A percentile compares a stretch with the other conserved stretches of the same genome.
Evolutionary conservation across 1,140 invertebrate genomes (phyloP).

Genomic region (Drosophila saltans): DNA sequence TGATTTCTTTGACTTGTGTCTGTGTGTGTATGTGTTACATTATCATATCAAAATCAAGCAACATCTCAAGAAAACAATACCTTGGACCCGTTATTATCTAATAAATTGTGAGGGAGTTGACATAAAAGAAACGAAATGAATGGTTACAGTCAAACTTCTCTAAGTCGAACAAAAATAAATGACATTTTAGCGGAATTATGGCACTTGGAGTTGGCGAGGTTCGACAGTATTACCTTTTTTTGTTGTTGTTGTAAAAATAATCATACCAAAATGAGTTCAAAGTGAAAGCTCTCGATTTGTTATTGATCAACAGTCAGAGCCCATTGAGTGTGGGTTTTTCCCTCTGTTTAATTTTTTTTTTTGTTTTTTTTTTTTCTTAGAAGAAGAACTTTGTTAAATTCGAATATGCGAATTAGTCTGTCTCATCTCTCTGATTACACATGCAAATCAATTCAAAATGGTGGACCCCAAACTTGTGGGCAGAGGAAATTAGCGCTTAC

Average conservation of each 20-base stretch:
- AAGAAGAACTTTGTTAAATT: slow-evolving; percentile 62
- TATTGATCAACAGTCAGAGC: slow-evolving; percentile 27
- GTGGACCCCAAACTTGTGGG: slow-evolving; percentile 44
- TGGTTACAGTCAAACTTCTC: slow-evolving; percentile 9
- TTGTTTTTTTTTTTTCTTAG: slow-evolving; percentile 4
- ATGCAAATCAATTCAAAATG: slow-evolving; percentile 78
- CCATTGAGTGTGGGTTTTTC: slow-evolving; percentile 69
- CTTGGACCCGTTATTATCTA: slow-evolving; percentile 60
- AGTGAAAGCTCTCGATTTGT: slow-evolving; percentile 60
- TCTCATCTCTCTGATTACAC: slow-evolving; percentile 44
- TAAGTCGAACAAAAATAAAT: too few relatives aligned
- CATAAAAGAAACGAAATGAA: slow-evolving; percentile 56
- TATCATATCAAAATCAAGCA: slow-evolving; percentile 73
- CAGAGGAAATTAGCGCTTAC: slow-evolving; percentile 66
- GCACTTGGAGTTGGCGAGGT: too few relatives aligned
- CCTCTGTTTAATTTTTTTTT: slow-evolving; percentile 30
- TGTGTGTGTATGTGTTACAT: slow-evolving; percentile 47
- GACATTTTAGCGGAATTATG: too few relatives aligned
- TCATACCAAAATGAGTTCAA: slow-evolving; percentile 63
- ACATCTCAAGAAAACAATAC: slow-evolving; percentile 71
- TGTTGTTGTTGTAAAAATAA: too few relatives aligned
- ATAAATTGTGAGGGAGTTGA: slow-evolving; percentile 79
- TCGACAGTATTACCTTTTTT: slow-evolving; percentile 31
- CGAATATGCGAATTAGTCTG: slow-evolving; percentile 60
- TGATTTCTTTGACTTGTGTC: slow-evolving; percentile 1